A percentile compares a stretch with the other conserved stretches of the same genome.
phyloP scores from a whole-genome alignment of 1,140 invertebrate species.

The Drosophila serrata region DNA sequence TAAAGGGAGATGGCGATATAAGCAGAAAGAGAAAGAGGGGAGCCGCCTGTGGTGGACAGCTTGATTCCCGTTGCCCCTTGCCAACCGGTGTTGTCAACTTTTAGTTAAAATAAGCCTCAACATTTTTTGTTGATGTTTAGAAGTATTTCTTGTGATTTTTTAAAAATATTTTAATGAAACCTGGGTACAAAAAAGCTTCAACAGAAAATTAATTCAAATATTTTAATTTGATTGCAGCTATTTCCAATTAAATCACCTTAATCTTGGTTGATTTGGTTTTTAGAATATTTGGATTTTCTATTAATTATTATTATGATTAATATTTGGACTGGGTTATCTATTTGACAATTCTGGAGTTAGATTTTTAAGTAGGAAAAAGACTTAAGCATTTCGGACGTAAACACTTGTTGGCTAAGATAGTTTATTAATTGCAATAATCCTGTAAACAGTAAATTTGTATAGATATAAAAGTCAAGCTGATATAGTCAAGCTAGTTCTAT shows the following conservation, averaged over 20 bases:
- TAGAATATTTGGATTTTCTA: too few relatives aligned
- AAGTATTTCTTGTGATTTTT: background rate
- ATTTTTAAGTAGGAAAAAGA: background rate
- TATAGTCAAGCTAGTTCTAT: background rate
- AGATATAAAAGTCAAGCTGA: background rate
- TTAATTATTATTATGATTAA: too few relatives aligned
- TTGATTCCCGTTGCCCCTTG: slow-evolving; percentile 70
- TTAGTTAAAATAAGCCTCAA: background rate
- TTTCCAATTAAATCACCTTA: background rate
- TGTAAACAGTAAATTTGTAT: background rate
- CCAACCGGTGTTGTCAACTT: slow-evolving; percentile 18
- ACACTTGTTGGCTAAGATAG: background rate
- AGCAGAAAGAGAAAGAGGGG: slow-evolving; percentile 21
- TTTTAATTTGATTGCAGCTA: background rate
- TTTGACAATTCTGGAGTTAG: background rate
- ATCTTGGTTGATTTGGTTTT: background rate
- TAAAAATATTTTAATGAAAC: too few relatives aligned
- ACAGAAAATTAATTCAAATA: background rate
- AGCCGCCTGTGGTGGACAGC: slow-evolving; percentile 46
- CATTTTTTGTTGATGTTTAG: background rate
- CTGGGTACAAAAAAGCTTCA: too few relatives aligned
- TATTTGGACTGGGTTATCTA: background rate
- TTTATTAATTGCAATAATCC: slow-evolving; percentile 6
- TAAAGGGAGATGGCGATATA: slow-evolving; percentile 71
- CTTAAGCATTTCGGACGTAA: too few relatives aligned